These are phyloP conservation scores for Sigmodon hispidus DNA, from an alignment of 2,113 vertebrate genomes.

Conservation along the genomic window DNA sequence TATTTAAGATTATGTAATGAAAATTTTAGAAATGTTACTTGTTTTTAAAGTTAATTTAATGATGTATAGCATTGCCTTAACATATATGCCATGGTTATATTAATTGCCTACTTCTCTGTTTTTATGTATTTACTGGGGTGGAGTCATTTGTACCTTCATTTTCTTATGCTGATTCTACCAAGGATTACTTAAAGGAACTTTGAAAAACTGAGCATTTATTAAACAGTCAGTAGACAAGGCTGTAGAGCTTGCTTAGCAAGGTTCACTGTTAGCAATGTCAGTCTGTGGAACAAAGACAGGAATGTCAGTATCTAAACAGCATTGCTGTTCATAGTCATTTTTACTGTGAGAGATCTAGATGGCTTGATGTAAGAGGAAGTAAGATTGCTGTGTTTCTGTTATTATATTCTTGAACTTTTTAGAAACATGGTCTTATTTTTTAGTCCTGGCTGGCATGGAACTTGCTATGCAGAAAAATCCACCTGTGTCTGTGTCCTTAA, in stretches of 20 bases:
- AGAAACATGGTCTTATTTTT: not conserved
- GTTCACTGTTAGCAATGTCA: not conserved
- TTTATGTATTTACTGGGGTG: not conserved
- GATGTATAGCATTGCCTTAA: not conserved
- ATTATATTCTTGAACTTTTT: not conserved
- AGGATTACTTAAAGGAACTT: not conserved
- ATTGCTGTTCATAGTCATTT: not conserved
- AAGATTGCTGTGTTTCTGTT: not conserved
- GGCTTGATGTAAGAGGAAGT: not conserved
- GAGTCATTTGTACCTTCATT: not conserved
- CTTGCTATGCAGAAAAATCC: not conserved
- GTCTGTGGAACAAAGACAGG: not conserved
- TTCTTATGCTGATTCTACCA: not conserved
- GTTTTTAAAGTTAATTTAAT: not conserved
- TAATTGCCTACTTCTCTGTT: not conserved
- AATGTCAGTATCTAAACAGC: not conserved
- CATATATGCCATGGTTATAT: not conserved
- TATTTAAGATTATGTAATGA: not conserved
- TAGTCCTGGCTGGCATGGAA: not conserved
- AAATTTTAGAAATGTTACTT: not conserved
- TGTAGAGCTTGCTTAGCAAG: not conserved
- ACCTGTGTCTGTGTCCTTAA: not conserved
- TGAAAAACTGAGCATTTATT: not conserved
- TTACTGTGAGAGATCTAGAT: not conserved
- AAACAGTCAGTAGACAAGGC: not conserved